Percentiles rank a stretch among this genome's conserved stretches.
Evolutionary conservation across 2,113 vertebrate genomes (phyloP).

Genomic region (Austrofundulus limnaeus): DNA sequence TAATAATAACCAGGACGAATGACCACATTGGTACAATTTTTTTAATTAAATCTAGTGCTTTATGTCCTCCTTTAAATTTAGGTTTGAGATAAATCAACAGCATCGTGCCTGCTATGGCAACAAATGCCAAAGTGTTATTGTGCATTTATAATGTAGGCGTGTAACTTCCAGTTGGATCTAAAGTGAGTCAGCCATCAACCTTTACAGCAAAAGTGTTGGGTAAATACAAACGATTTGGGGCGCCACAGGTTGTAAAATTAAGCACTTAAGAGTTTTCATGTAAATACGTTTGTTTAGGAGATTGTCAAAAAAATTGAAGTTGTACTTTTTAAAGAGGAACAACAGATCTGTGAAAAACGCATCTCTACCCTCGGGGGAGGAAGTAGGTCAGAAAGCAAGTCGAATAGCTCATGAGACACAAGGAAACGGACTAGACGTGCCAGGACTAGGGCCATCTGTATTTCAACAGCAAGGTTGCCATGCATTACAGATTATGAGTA

Average conservation of each 20-base stretch:
- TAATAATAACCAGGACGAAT: neutral
- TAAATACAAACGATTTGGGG: neutral
- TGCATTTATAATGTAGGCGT: slow-evolving; percentile 14
- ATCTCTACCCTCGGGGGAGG: slow-evolving; percentile 30
- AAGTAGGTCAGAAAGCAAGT: slow-evolving; percentile 30
- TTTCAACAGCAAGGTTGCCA: neutral
- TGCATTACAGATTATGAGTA: neutral
- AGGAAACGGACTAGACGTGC: neutral
- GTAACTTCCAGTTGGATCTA: neutral
- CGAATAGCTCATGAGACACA: neutral
- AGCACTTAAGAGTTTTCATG: too few species aligned
- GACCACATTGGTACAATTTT: neutral
- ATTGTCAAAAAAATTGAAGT: too few species aligned
- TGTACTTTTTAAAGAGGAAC: slow-evolving; percentile 19
- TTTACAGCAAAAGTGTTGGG: neutral
- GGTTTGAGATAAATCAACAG: neutral
- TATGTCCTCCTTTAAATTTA: neutral
- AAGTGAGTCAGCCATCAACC: neutral
- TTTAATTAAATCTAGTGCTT: slow-evolving; percentile 1
- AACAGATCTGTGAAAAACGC: slow-evolving; percentile 10
- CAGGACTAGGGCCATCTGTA: neutral
- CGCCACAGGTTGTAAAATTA: too few species aligned
- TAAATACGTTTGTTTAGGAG: too few species aligned
- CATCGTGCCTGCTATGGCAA: neutral
- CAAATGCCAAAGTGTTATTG: neutral